Evolutionary conservation across 2,797 vertebrate genomes (phyloP).

Genomic region (Amblyraja radiata): DNA sequence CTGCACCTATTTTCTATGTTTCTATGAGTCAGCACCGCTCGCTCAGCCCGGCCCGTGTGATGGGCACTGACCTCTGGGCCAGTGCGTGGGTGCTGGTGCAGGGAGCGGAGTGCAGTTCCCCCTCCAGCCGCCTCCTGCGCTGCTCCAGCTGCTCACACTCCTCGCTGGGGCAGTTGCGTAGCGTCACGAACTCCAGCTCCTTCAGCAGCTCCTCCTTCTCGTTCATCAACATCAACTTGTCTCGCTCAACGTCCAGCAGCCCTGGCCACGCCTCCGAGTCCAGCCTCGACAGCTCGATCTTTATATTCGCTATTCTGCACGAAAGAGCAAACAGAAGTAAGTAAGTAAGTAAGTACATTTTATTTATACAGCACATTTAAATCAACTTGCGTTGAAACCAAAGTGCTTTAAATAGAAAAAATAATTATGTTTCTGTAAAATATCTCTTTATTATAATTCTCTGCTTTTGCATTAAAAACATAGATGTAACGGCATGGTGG

Average conservation of each 20-base stretch:
- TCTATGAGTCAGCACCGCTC: no score
- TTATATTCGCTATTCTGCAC: slow-evolving; percentile 70
- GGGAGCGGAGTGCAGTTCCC: slow-evolving; percentile 60
- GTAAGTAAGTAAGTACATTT: no score
- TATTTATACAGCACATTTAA: no score
- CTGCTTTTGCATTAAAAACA: background rate
- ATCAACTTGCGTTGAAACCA: no score
- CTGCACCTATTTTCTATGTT: no score
- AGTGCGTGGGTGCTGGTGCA: slow-evolving; percentile 61
- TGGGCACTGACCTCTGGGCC: slow-evolving; percentile 58
- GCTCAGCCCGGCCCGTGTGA: no score
- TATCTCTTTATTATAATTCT: background rate
- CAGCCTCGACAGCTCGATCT: slow-evolving; percentile 71
- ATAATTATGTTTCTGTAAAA: no score
- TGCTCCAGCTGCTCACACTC: slow-evolving; percentile 63
- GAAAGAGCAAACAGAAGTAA: slow-evolving; percentile 39
- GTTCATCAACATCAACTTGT: slow-evolving; percentile 67
- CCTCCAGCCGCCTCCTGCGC: slow-evolving; percentile 64
- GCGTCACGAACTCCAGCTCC: slow-evolving; percentile 70
- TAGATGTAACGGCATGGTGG: background rate
- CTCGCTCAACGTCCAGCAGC: slow-evolving; percentile 64
- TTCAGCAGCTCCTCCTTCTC: slow-evolving; percentile 75
- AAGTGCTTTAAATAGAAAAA: no score
- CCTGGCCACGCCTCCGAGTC: slow-evolving; percentile 69
- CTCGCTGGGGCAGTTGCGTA: slow-evolving; percentile 56